Conservation (phyloP, 2,113 vertebrate species). For the Cettia cetti region DNA sequence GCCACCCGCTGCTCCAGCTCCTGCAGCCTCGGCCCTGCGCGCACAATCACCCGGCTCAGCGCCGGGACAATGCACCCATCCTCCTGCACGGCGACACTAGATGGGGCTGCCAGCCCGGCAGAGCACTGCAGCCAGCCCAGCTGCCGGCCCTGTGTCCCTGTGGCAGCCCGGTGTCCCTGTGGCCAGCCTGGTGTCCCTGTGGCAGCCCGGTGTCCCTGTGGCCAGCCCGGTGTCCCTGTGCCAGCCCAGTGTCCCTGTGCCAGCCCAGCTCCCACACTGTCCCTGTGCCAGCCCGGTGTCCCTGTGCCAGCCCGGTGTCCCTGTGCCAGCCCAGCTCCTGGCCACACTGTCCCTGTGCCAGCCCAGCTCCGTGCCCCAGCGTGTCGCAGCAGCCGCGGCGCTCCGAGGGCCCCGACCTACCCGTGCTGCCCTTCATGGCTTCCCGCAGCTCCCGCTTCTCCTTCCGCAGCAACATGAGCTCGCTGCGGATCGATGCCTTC, state of each 20-base stretch:
- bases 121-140: not conserved
- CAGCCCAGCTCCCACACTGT: no score
- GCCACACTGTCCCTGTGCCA: not conserved
- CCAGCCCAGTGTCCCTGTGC: no score
- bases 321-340: no score
- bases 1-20: slow-evolving; percentile 77
- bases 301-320: no score
- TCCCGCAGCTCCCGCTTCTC: slow-evolving; percentile 87
- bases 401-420: slow-evolving; percentile 42
- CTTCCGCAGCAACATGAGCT: slow-evolving; percentile 81
- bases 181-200: not conserved
- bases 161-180: not conserved
- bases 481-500: slow-evolving; percentile 81
- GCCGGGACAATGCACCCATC: not conserved
- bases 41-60: not conserved
- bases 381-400: no score
- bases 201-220: no score
- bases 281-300: not conserved
- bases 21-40: slow-evolving; percentile 76
- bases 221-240: no score
- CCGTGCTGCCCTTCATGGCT: slow-evolving; percentile 80
- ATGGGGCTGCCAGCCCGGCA: slow-evolving; percentile 22
- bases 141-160: not conserved
- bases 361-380: rapidly evolving
- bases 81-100: not conserved